Conservation (phyloP, 2,113 vertebrate genomes). For the Junco hyemalis region DNA sequence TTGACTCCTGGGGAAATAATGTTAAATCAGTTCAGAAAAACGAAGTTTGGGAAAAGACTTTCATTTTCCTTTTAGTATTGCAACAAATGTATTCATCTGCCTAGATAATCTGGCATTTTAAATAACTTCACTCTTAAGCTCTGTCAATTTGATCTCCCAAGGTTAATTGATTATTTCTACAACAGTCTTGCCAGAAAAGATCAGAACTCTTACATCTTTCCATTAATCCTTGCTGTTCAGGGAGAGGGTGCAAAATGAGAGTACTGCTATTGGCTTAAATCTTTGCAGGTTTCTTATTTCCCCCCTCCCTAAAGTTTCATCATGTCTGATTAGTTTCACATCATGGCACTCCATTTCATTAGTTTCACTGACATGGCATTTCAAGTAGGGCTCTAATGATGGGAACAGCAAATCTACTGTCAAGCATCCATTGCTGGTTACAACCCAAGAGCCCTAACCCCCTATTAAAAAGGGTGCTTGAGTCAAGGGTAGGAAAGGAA, state of each 20-base stretch:
- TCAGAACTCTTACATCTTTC: constrained; percentile 70
- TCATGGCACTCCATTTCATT: constrained; percentile 20
- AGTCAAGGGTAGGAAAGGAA: background rate
- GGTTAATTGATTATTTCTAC: constrained; percentile 83
- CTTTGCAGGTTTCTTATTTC: background rate
- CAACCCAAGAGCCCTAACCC: background rate
- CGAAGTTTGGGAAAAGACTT: constrained; percentile 67
- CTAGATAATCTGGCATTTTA: constrained; percentile 73
- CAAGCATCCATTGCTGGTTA: background rate
- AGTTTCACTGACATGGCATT: constrained; percentile 30
- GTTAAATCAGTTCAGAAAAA: constrained; percentile 68
- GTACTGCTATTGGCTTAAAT: constrained; percentile 29
- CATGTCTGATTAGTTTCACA: constrained; percentile 47
- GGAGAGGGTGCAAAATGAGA: constrained; percentile 43
- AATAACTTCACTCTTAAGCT: constrained; percentile 74
- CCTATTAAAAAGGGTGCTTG: background rate
- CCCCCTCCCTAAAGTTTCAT: background rate
- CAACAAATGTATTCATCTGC: constrained; percentile 66
- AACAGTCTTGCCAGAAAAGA: constrained; percentile 72
- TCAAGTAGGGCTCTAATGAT: constrained; percentile 16
- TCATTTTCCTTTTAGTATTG: constrained; percentile 58
- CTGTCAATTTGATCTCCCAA: constrained; percentile 75
- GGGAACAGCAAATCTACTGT: background rate
- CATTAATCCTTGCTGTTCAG: constrained; percentile 71
- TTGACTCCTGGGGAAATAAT: constrained; percentile 72